Evolutionary conservation across 2,888 invertebrate genomes (phyloP).

Genomic region (Adelphocoris suturalis): DNA sequence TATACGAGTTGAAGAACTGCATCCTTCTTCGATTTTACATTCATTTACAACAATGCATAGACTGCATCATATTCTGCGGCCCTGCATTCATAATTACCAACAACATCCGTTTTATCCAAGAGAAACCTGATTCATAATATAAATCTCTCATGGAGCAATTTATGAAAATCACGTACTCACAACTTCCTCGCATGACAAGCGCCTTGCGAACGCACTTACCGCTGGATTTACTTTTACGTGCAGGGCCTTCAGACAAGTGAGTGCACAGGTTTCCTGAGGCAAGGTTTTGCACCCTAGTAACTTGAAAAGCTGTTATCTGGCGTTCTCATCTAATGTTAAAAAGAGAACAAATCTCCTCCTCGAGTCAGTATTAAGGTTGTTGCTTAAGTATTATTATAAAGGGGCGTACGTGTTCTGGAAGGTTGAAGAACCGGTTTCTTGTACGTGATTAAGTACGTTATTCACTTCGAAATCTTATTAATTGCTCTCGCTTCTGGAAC

Average conservation of each 20-base stretch:
- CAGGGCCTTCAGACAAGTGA: background rate
- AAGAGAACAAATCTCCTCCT: background rate
- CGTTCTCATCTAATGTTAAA: slow-evolving; percentile 17
- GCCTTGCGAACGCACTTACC: background rate
- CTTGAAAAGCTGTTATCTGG: slow-evolving; percentile 33
- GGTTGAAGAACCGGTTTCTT: slow-evolving; percentile 50
- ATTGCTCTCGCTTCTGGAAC: slow-evolving; percentile 53
- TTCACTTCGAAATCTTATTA: slow-evolving; percentile 61
- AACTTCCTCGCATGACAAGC: background rate
- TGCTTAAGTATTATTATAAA: slow-evolving; percentile 59
- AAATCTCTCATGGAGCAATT: background rate
- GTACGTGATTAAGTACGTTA: slow-evolving; percentile 62
- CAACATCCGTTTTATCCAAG: background rate
- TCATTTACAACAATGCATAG: too few relatives aligned
- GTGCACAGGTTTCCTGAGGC: slow-evolving; percentile 14
- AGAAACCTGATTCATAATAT: background rate
- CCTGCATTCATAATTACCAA: background rate
- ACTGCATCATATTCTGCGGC: too few relatives aligned
- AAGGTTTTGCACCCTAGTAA: background rate
- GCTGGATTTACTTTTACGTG: slow-evolving; percentile 7
- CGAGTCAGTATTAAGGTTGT: slow-evolving; percentile 51
- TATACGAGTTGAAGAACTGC: too few relatives aligned
- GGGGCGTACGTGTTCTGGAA: slow-evolving; percentile 61
- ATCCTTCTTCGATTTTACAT: too few relatives aligned
- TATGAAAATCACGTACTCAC: slow-evolving; percentile 29